phyloP scores from a whole-genome alignment of 2,888 invertebrate species.

The Apamea crenata region DNA sequence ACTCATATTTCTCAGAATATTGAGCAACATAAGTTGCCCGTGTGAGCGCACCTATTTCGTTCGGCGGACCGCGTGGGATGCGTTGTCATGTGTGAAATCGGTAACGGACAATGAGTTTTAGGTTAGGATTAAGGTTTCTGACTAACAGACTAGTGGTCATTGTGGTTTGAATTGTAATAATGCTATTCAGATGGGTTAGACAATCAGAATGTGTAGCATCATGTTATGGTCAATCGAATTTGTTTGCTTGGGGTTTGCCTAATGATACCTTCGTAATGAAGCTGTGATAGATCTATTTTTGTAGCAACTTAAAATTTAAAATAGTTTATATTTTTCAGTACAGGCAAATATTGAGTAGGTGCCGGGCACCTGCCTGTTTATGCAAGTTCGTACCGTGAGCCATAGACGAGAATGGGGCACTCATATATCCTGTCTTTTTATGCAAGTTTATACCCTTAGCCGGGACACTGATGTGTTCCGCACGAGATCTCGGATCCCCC shows the following conservation, averaged over 20 bases:
- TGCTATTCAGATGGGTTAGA: neutral
- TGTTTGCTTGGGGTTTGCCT: neutral
- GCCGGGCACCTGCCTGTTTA: neutral
- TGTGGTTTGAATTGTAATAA: constrained; percentile 34
- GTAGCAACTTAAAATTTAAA: neutral
- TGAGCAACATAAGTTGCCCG: constrained; percentile 13
- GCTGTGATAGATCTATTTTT: neutral
- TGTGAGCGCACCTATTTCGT: constrained; percentile 22
- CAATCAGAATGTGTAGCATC: neutral
- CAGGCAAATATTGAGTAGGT: neutral
- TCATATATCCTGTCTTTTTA: neutral
- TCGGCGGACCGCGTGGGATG: constrained; percentile 16
- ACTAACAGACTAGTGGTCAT: constrained; percentile 12
- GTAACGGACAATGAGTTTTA: constrained; percentile 45
- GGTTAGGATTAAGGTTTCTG: constrained; percentile 41
- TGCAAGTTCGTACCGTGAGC: neutral
- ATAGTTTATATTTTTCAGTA: neutral
- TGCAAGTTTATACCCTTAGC: neutral
- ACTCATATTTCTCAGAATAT: neutral
- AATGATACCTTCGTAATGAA: neutral
- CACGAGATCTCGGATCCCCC: constrained; percentile 3
- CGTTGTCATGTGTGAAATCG: constrained; percentile 44
- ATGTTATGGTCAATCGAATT: neutral
- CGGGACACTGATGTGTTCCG: constrained; percentile 15
- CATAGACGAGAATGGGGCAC: neutral